phyloP scores from a whole-genome alignment of 2,113 vertebrate genomes.

The Merops nubicus region DNA sequence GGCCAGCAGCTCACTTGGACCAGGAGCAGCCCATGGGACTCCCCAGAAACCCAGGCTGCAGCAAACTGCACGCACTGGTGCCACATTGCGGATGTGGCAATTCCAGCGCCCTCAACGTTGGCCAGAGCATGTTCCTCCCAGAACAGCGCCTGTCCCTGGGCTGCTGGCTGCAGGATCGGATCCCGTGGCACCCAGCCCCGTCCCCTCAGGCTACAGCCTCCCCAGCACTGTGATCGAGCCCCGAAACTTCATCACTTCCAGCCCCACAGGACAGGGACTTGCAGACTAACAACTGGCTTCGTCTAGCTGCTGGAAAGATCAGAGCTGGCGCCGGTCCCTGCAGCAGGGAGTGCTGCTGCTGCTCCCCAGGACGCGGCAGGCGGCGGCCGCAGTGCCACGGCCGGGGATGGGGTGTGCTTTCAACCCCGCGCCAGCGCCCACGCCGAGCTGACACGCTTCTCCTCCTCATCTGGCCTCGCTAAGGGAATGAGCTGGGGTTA shows the following conservation, averaged over 20 bases:
- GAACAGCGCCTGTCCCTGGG: not conserved
- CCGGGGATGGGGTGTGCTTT: constrained; percentile 13
- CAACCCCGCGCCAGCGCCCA: constrained; percentile 6
- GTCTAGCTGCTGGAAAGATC: constrained; percentile 29
- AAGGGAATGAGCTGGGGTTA: not conserved
- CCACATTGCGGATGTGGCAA: constrained; percentile 71
- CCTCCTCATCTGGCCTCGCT: not conserved
- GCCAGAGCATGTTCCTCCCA: constrained; percentile 4
- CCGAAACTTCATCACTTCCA: constrained; percentile 31
- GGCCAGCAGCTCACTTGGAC: constrained; percentile 64
- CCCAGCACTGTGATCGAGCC: not conserved
- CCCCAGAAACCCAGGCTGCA: constrained; percentile 45
- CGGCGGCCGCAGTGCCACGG: not conserved
- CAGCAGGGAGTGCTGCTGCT: not conserved
- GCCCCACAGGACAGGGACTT: constrained; percentile 1
- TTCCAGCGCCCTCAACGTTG: not conserved
- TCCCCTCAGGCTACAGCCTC: not conserved
- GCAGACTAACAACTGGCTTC: not conserved
- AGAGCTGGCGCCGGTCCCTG: constrained; percentile 51
- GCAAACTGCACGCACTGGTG: constrained; percentile 56
- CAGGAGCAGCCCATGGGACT: constrained; percentile 60
- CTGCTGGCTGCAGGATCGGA: not conserved
- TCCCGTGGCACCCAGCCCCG: not conserved
- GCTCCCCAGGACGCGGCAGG: constrained; percentile 28
- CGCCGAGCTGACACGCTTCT: not conserved